Percentiles rank a stretch among this genome's conserved stretches.
phyloP scores from a whole-genome alignment of 2,888 invertebrate genomes.

The Orthonychiurus folsomi region DNA sequence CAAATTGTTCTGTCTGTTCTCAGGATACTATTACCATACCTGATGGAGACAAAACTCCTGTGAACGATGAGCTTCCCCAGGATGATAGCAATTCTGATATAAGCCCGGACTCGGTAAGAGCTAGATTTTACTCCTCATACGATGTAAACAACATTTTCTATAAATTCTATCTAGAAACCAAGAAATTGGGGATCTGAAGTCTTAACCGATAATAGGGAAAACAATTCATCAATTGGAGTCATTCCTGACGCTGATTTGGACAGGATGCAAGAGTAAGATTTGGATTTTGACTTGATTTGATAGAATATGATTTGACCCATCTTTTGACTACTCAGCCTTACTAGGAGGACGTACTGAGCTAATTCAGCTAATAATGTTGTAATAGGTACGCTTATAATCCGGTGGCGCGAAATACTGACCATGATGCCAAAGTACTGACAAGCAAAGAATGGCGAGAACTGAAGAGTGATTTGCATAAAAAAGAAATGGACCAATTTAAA shows the following conservation, averaged over 20 bases:
- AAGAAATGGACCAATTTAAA: constrained; percentile 22
- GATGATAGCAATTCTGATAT: constrained; percentile 4
- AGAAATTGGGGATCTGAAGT: neutral
- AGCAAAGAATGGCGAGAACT: constrained; percentile 35
- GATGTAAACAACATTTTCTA: neutral
- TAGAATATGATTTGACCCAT: neutral
- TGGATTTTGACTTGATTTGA: constrained; percentile 10
- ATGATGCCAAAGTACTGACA: constrained; percentile 26
- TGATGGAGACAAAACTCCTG: constrained; percentile 23
- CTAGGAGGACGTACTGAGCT: too few relatives aligned
- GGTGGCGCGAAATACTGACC: constrained; percentile 19
- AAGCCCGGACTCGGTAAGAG: constrained; percentile 11
- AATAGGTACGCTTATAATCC: constrained; percentile 29
- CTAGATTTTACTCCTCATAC: constrained; percentile 1
- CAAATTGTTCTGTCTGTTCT: too few relatives aligned
- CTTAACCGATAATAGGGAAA: constrained; percentile 14
- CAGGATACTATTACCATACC: constrained; percentile 37
- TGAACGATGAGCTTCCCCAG: constrained; percentile 16
- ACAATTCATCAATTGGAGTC: constrained; percentile 22
- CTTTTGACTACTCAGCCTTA: neutral
- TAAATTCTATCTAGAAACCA: constrained; percentile 2
- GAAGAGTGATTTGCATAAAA: constrained; percentile 25
- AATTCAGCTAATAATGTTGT: too few relatives aligned
- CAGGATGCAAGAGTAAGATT: constrained; percentile 26
- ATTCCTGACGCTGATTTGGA: constrained; percentile 26